Conservation (phyloP, 37 sponge, comb jelly and placozoan species). For the Halisarca cf. caerulea region DNA sequence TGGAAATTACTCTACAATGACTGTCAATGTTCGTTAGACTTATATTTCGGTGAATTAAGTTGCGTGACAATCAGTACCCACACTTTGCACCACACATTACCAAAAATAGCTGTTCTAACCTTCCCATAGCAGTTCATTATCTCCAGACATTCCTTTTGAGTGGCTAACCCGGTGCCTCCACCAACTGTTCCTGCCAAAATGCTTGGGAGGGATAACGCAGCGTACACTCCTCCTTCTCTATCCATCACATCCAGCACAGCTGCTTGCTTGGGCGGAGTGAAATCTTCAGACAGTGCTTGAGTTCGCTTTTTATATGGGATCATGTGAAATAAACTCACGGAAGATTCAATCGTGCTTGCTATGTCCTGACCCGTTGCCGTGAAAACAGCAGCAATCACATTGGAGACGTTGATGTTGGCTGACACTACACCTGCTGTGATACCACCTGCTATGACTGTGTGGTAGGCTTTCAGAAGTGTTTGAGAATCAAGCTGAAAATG, state of each 20-base stretch:
- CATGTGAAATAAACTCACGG: slow-evolving; percentile 33
- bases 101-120: too few species aligned
- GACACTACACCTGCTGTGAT: slow-evolving; percentile 29
- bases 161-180: slow-evolving; percentile 75
- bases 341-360: slow-evolving; percentile 50
- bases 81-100: too few species aligned
- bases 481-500: slow-evolving; percentile 34
- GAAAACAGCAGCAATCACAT: slow-evolving; percentile 61
- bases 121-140: slow-evolving; percentile 79
- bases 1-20: too few species aligned
- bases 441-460: background rate
- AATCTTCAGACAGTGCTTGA: background rate
- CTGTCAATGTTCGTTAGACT: too few species aligned
- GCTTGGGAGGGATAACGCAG: slow-evolving; percentile 48
- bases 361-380: slow-evolving; percentile 84
- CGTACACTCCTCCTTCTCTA: slow-evolving; percentile 66
- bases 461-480: slow-evolving; percentile 27
- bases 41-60: too few species aligned
- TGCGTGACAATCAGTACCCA: too few species aligned
- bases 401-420: slow-evolving; percentile 42
- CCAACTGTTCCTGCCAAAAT: slow-evolving; percentile 70
- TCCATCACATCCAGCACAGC: background rate
- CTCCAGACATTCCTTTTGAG: slow-evolving; percentile 78
- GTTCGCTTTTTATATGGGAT: background rate
- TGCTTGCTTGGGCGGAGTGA: background rate